Conservation (phyloP, 2,113 vertebrate species). For the Chloropsis hardwickii region DNA sequence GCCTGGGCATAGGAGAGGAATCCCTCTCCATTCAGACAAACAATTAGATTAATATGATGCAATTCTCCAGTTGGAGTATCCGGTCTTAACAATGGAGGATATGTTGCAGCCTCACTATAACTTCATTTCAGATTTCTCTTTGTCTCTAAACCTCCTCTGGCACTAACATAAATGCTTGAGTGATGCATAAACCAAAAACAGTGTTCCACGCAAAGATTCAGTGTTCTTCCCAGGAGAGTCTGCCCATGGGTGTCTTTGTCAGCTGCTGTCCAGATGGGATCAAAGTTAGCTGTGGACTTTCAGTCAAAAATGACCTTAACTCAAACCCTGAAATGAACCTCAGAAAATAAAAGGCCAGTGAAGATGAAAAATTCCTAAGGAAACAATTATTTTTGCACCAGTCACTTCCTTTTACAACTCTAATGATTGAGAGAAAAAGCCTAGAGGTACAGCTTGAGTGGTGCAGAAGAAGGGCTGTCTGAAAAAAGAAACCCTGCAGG, state of each 20-base stretch:
- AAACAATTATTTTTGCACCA: conserved; percentile 34
- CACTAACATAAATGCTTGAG: not conserved
- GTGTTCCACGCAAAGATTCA: not conserved
- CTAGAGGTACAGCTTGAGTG: not conserved
- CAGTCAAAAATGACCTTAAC: conserved; percentile 1
- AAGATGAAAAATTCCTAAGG: conserved; percentile 24
- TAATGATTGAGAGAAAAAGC: not conserved
- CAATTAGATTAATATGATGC: not conserved
- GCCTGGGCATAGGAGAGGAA: not conserved
- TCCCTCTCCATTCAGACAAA: not conserved
- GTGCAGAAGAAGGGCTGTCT: not conserved
- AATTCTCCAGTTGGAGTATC: not conserved
- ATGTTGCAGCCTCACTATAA: not conserved
- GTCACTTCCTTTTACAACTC: conserved; percentile 8
- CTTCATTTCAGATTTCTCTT: not conserved
- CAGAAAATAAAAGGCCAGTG: not conserved
- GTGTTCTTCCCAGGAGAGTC: not conserved
- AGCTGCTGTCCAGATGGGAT: not conserved
- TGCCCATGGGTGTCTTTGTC: not conserved
- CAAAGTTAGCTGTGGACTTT: not conserved
- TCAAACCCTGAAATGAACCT: not conserved
- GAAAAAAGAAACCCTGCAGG: not conserved
- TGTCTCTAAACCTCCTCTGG: not conserved
- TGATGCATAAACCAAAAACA: not conserved
- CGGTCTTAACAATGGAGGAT: not conserved